phyloP scores from a whole-genome alignment of 2,113 vertebrate genomes.

The Rhabdomys dilectus region DNA sequence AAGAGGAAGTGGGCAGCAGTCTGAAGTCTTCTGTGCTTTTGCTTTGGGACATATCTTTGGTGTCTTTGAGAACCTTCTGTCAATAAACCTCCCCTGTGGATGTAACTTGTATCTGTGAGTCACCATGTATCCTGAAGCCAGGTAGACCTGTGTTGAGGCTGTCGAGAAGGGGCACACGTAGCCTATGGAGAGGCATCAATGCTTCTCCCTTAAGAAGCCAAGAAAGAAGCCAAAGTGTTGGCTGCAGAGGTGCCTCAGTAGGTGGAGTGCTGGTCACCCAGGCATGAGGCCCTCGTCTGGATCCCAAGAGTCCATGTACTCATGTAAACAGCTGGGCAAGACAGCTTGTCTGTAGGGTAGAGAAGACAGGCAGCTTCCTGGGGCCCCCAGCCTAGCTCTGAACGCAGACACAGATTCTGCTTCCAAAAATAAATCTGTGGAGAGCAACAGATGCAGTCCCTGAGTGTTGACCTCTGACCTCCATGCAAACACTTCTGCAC shows the following conservation, averaged over 20 bases:
- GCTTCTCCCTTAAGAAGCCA: neutral
- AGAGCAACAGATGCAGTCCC: neutral
- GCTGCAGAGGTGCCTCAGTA: neutral
- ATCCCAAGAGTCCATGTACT: too few species aligned
- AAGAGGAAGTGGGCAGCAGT: neutral
- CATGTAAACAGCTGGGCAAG: neutral
- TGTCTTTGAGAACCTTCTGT: conserved; percentile 26
- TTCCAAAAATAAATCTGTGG: neutral
- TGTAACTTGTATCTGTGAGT: accelerated
- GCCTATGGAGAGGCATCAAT: accelerated
- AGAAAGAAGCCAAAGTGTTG: neutral
- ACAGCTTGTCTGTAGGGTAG: neutral
- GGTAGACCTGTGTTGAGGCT: neutral
- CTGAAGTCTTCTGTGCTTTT: neutral
- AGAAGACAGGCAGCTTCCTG: too few species aligned
- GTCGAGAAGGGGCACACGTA: neutral
- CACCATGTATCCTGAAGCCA: neutral
- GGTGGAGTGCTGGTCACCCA: neutral
- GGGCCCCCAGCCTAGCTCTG: neutral
- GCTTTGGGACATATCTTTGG: neutral
- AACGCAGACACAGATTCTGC: neutral
- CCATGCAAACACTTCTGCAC: neutral
- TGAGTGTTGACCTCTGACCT: neutral
- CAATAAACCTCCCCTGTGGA: conserved; percentile 48
- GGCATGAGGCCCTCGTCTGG: neutral